Percentiles rank a stretch among this genome's conserved stretches.
phyloP scores from a whole-genome alignment of 2,888 invertebrate species.

The Gisinianus flammeolus region DNA sequence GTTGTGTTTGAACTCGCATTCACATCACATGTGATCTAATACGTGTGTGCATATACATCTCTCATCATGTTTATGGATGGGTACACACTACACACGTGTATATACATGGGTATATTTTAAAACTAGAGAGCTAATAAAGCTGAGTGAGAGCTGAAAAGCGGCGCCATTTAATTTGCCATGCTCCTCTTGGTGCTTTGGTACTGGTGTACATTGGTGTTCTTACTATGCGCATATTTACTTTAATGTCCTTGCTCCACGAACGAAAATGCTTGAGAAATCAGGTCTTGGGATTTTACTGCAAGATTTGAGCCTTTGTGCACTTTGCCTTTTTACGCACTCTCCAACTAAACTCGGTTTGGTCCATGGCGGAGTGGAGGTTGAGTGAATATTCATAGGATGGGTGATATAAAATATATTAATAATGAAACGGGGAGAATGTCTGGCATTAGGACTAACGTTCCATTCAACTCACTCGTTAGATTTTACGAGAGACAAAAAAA shows the following conservation, averaged over 20 bases:
- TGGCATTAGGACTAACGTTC: neutral
- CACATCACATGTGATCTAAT: neutral
- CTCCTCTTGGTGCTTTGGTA: neutral
- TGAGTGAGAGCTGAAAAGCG: slow-evolving; percentile 8
- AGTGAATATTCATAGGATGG: slow-evolving; percentile 14
- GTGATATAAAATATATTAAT: slow-evolving; percentile 15
- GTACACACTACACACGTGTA: too few relatives aligned
- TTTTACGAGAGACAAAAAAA: slow-evolving; percentile 18
- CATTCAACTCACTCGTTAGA: slow-evolving; percentile 7
- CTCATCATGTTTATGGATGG: too few relatives aligned
- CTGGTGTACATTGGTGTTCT: neutral
- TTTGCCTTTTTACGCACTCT: neutral
- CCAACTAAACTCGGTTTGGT: neutral
- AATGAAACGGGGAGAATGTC: slow-evolving; percentile 1
- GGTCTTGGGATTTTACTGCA: neutral
- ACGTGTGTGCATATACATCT: neutral
- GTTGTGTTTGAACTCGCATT: neutral
- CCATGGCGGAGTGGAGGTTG: neutral
- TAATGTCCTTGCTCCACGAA: neutral
- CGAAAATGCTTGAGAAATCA: slow-evolving; percentile 11
- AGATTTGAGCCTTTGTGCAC: slow-evolving; percentile 1
- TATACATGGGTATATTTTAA: too few relatives aligned
- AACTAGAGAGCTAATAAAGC: slow-evolving; percentile 1
- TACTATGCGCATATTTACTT: neutral
- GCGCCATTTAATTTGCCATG: slow-evolving; percentile 28